phyloP scores from a whole-genome alignment of 92 coral and sea anemone species.

The Paramuricea clavata region DNA sequence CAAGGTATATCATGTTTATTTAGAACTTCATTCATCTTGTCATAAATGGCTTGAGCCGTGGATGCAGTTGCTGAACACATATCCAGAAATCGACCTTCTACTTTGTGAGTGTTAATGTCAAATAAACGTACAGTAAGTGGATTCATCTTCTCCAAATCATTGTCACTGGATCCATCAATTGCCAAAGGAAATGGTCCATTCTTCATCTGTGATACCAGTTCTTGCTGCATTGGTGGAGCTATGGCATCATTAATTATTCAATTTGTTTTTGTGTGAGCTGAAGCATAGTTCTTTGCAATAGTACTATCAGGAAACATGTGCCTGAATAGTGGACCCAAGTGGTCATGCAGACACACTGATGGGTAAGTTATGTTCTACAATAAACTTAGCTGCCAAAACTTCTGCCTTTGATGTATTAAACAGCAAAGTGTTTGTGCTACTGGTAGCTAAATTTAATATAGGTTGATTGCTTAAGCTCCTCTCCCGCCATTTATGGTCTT shows the following conservation, averaged over 20 bases:
- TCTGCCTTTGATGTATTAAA: neutral
- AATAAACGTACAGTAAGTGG: constrained; percentile 67
- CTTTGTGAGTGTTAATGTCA: constrained; percentile 63
- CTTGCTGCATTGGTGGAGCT: constrained; percentile 70
- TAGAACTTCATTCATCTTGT: constrained; percentile 50
- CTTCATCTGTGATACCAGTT: constrained; percentile 68
- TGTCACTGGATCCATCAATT: constrained; percentile 69
- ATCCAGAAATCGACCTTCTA: constrained; percentile 68
- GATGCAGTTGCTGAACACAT: constrained; percentile 73
- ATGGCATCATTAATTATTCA: constrained; percentile 69
- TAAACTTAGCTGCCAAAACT: neutral
- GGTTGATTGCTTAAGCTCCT: no score
- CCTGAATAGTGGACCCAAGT: constrained; percentile 68
- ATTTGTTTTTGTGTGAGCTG: constrained; percentile 68
- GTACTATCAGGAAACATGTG: constrained; percentile 67
- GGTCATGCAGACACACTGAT: constrained; percentile 51
- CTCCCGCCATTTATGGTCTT: neutral
- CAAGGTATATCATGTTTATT: constrained; percentile 52
- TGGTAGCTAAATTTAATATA: no score
- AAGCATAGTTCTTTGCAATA: constrained; percentile 66
- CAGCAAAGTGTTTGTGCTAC: no score
- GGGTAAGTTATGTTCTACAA: neutral
- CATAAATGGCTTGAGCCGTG: constrained; percentile 57
- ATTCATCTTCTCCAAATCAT: constrained; percentile 68
- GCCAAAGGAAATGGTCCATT: constrained; percentile 55